These are phyloP conservation scores for Corythornis cristatus DNA, from an alignment of 2,113 vertebrate species.

Conservation along the genomic window DNA sequence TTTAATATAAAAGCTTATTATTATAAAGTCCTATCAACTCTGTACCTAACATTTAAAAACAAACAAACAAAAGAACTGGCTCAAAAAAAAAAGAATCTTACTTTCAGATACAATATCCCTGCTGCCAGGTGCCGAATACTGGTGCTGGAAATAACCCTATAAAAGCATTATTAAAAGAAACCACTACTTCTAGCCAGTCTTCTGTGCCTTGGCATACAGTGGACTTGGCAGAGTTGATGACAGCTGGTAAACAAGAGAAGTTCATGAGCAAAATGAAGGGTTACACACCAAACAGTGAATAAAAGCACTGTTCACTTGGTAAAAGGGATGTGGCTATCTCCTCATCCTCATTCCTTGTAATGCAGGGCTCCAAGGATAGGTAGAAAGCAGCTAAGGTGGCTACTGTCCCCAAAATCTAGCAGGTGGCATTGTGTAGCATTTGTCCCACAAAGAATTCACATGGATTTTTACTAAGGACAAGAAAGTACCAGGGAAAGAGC, in stretches of 20 bases:
- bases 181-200: neutral
- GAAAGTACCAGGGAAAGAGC: neutral
- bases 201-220: rapidly evolving
- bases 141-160: neutral
- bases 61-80: neutral
- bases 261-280: neutral
- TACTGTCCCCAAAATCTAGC: neutral
- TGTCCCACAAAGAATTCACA: neutral
- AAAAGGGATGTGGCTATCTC: neutral
- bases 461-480: neutral
- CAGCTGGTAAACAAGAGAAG: neutral
- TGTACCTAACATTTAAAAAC: neutral
- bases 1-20: neutral
- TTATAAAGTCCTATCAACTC: neutral
- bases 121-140: neutral
- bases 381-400: neutral
- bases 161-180: neutral
- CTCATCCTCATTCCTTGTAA: neutral
- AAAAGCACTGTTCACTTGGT: neutral
- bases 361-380: neutral
- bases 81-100: neutral
- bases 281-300: neutral
- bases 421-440: neutral
- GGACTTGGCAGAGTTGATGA: neutral
- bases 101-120: neutral